These are phyloP conservation scores for Ceyx cyanopectus DNA, from an alignment of 2,113 vertebrate species.

Conservation along the genomic window DNA sequence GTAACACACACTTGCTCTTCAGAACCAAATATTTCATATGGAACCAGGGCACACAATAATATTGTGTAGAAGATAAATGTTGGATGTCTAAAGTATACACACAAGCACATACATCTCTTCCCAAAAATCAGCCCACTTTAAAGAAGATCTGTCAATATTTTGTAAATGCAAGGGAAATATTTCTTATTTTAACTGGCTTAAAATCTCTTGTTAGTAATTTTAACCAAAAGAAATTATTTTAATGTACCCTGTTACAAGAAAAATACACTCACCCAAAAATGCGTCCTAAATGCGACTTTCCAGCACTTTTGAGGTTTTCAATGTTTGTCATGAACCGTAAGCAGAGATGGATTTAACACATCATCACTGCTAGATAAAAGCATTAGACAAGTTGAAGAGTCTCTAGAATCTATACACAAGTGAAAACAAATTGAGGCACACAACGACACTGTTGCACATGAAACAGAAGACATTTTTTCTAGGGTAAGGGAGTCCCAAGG, in stretches of 20 bases:
- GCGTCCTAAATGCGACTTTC: neutral
- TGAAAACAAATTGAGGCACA: neutral
- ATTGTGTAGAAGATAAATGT: neutral
- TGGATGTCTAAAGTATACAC: neutral
- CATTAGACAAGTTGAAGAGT: neutral
- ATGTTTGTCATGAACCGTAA: neutral
- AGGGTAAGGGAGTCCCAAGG: conserved; percentile 36
- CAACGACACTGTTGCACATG: neutral
- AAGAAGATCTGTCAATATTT: neutral
- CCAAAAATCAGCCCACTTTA: neutral
- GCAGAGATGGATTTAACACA: neutral
- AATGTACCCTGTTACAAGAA: neutral
- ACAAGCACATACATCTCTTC: neutral
- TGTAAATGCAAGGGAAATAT: neutral
- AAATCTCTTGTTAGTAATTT: neutral
- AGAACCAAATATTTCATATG: neutral
- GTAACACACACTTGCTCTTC: neutral
- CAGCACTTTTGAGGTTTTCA: neutral
- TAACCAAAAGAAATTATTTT: neutral
- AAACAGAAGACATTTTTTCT: conserved; percentile 1
- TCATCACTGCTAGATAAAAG: neutral
- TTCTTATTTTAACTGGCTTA: neutral
- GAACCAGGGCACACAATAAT: neutral
- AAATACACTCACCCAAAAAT: neutral
- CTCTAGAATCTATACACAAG: neutral